phyloP scores from a whole-genome alignment of 2,888 invertebrate species.

The Gari tellinella region DNA sequence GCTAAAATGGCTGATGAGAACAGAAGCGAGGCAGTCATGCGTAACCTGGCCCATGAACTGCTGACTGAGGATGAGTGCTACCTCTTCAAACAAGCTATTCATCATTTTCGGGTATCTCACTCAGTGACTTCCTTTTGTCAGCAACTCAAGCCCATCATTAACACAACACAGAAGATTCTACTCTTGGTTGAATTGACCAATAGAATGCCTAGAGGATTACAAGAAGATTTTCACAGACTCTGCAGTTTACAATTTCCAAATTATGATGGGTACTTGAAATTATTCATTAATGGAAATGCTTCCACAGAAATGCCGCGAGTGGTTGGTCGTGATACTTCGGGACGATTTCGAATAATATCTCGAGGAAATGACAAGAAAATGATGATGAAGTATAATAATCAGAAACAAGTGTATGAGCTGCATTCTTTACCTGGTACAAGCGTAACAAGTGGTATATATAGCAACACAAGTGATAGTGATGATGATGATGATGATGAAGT shows the following conservation, averaged over 20 bases:
- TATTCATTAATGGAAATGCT: conserved; percentile 67
- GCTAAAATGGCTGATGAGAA: conserved; percentile 53
- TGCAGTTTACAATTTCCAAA: conserved; percentile 73
- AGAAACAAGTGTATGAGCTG: conserved; percentile 59
- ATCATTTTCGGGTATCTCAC: conserved; percentile 72
- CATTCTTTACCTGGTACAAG: conserved; percentile 67
- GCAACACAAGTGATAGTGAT: conserved; percentile 58
- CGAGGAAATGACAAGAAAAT: conserved; percentile 68
- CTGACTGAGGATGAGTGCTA: conserved; percentile 67
- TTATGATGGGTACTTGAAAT: conserved; percentile 71
- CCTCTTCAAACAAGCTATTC: conserved; percentile 71
- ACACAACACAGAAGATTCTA: conserved; percentile 72
- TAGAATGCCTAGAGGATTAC: conserved; percentile 65
- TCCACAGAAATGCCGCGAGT: conserved; percentile 62
- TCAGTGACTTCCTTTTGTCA: conserved; percentile 74
- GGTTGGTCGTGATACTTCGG: conserved; percentile 73
- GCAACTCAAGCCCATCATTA: conserved; percentile 70
- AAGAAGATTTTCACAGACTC: conserved; percentile 74
- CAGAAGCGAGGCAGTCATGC: conserved; percentile 66
- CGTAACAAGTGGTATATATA: conserved; percentile 71
- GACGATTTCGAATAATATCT: conserved; percentile 72
- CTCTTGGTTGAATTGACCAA: conserved; percentile 73
- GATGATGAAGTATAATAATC: conserved; percentile 57
- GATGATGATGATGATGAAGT: conserved; percentile 55
- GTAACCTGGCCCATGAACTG: conserved; percentile 72